Base-by-base conservation (phyloP, 2,888 invertebrate species). In the Acanthopleura granulata region DNA sequence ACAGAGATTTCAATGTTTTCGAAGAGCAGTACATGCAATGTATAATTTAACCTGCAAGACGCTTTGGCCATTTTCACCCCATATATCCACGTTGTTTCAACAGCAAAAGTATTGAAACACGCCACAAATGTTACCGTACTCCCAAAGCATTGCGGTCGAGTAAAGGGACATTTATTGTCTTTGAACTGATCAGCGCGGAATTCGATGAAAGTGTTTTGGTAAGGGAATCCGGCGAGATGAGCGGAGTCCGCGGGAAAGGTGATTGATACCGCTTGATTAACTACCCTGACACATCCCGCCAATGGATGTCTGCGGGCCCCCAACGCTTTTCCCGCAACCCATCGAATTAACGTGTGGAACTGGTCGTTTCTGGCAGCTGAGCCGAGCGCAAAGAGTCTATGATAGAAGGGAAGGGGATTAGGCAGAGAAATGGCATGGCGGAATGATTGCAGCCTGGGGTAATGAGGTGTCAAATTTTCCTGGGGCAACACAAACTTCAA, bases 401-500 rank as follows among this genome's bases (percentile, higher is more conserved):
- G 57, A 57, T 57, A 57, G 57, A 57, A 22, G 57, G 57, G 57
- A 57, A 57, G 57, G 25, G 66, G 66, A 66, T 66, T 66, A 66
- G 14, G 22, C 25, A 27, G 66, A 15, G 66, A 66, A 66, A 66
- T 66, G 66, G 29, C 66, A 66, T 66, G 66, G 29, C 66, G 25
- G 29, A 27, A 66, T 66, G 66, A 66, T 66, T 22, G 66, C 66
- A 66, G 29, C 12, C 18, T 25, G 66, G 66, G 22, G 66, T 66
- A 66, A 66, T 66, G 66, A 27, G 66, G 66, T 66, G 66, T 66
- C 66, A 66, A 66, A 66, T 27, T 66, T 66, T 22, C 27, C 66
- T 25, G 6, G 66, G 66, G 25, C 66, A 66, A 66, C 66, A 66
- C 57, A 66, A 75, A 75, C 78, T 73, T 70, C 76, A 75, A 72